Base-by-base conservation (phyloP, 1,140 invertebrate genomes). In the Tetramorium parvispinum region DNA sequence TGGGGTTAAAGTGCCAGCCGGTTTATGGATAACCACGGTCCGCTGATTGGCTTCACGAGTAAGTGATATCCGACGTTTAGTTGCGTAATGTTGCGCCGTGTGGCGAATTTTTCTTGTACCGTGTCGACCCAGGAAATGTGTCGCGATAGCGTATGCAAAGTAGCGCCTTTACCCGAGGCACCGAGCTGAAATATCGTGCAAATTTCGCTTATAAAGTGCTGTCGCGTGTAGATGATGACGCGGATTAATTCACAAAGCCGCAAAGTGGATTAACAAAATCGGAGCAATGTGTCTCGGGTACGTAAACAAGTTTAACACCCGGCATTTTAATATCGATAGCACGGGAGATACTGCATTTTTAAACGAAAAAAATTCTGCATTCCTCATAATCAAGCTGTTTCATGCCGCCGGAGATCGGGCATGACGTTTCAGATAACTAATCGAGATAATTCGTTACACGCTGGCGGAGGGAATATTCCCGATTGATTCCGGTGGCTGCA, bases 1-100 rank as follows among this genome's bases (percentile, higher is more conserved):
- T 90, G 89, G 76, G 81, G 85, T 87, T 87, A 81, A 85, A 90
- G 88, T 90, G 89, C 55, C 78, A 85, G 81, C 81, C 81, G 85
- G 82, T 89, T 87, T 78, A 87, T 85, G 85, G 85, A 87, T 89
- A 89, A 85, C 68, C 57, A 61, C 68, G 85, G 24, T 24, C 24
- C 59, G 59, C 57, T 40, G 85, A 87, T 82, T 61, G 85, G 55
- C 21, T 59, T n/a, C 68, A 82, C 85, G 49, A 88, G 86, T 66
- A 82, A 82, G 86, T 81, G 70, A 66, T 68, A 70, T 68, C 49
- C n/a, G 27, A 40, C 13, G 46, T 40, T 55, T 21, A 32, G 55
- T 77, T 76, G 21, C 46, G 37, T 85, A 85, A 85, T 43, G n/a
- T n/a, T n/a, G 27, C 59, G 32, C 46, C 71, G 81, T 57, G 43